Conservation (phyloP, 2,113 vertebrate genomes). For the Lamprologus ornatipinnis region DNA sequence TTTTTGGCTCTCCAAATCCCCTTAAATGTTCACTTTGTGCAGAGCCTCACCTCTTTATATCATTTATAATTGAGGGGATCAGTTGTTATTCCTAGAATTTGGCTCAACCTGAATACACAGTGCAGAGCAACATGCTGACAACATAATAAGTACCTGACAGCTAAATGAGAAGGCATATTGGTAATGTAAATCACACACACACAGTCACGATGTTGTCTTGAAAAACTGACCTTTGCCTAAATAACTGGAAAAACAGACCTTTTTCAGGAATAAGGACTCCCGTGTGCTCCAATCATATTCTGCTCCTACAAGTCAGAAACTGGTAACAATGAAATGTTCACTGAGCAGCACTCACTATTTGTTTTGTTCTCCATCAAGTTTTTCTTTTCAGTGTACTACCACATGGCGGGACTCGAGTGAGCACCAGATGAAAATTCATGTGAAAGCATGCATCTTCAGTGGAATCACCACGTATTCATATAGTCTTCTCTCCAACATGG, state of each 20-base stretch:
- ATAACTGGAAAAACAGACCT: neutral
- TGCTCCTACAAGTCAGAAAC: neutral
- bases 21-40: neutral
- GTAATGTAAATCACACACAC: neutral
- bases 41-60: neutral
- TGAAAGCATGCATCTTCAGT: neutral
- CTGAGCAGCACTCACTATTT: neutral
- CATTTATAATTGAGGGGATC: neutral
- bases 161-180: neutral
- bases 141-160: neutral
- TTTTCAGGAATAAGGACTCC: neutral
- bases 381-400: neutral
- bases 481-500: neutral
- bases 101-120: neutral
- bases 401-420: neutral
- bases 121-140: neutral
- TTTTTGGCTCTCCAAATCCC: neutral
- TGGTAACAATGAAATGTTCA: neutral
- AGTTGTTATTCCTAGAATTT: neutral
- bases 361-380: neutral
- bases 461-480: neutral
- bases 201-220: neutral
- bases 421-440: neutral
- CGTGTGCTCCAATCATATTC: neutral
- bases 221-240: neutral